These are phyloP conservation scores for Hydractinia symbiolongicarpus DNA, from an alignment of 30 jellyfish, hydroid and myxozoan species.

Conservation along the genomic window DNA sequence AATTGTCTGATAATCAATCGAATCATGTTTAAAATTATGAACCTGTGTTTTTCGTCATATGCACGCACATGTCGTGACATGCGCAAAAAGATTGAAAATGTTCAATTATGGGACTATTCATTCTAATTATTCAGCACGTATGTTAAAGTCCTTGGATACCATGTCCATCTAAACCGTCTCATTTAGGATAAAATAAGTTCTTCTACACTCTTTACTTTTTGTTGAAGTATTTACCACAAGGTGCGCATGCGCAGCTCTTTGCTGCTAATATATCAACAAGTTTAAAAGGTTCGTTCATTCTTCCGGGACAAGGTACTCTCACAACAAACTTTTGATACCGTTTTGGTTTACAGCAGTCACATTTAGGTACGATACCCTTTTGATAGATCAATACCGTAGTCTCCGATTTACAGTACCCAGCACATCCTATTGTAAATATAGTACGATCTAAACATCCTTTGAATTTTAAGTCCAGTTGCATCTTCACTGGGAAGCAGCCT, in stretches of 20 bases:
- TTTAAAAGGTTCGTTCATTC: not conserved
- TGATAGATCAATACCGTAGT: not conserved
- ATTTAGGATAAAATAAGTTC: too few species aligned
- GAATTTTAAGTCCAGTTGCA: not conserved
- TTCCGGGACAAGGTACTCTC: not conserved
- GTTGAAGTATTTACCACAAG: not conserved
- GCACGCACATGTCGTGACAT: too few species aligned
- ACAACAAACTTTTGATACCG: not conserved
- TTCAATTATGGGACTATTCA: too few species aligned
- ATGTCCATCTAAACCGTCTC: too few species aligned
- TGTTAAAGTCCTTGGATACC: too few species aligned
- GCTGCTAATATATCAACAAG: not conserved
- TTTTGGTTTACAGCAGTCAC: constrained; percentile 11
- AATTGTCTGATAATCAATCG: too few species aligned
- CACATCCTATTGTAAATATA: not conserved
- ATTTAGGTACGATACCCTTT: not conserved
- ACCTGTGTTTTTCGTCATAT: too few species aligned
- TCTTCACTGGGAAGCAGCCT: not conserved
- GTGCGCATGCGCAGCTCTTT: not conserved
- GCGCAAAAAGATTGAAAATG: too few species aligned
- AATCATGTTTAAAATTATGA: too few species aligned
- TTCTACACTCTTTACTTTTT: too few species aligned
- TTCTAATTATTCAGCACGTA: too few species aligned
- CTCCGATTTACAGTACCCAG: constrained; percentile 1
- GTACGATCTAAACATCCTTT: not conserved